Conservation (phyloP, 2,797 vertebrate genomes). For the Anableps anableps region DNA sequence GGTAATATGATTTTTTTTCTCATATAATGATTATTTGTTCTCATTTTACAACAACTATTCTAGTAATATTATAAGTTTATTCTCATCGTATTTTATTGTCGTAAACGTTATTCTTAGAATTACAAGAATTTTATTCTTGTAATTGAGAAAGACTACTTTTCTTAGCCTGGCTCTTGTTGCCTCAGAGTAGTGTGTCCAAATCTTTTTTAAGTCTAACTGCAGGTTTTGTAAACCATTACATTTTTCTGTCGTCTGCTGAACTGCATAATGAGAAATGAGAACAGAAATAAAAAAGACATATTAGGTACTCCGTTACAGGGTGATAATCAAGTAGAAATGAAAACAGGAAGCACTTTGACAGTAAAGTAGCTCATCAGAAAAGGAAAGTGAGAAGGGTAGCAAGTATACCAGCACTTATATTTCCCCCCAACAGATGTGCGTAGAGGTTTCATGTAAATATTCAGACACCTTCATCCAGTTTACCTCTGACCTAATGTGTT, state of each 20-base stretch:
- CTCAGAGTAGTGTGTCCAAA: not conserved
- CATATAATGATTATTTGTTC: too few species aligned
- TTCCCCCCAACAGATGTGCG: too few species aligned
- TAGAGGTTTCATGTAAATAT: not conserved
- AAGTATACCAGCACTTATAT: too few species aligned
- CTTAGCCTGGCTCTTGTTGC: too few species aligned
- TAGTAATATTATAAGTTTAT: too few species aligned
- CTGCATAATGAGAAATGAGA: constrained; percentile 14
- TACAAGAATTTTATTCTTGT: too few species aligned
- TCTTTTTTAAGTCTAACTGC: not conserved
- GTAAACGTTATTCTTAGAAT: too few species aligned
- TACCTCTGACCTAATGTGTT: too few species aligned
- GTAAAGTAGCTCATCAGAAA: constrained; percentile 14
- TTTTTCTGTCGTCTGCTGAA: not conserved
- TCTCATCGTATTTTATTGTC: too few species aligned
- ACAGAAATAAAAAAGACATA: constrained; percentile 10
- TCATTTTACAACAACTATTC: too few species aligned
- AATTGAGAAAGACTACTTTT: too few species aligned
- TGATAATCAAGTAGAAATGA: not conserved
- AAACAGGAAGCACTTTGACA: constrained; percentile 23
- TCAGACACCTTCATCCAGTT: not conserved
- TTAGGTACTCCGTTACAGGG: not conserved
- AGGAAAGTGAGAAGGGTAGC: constrained; percentile 3
- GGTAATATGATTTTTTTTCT: too few species aligned
- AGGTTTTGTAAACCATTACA: not conserved